Evolutionary conservation across 1,140 invertebrate species (phyloP), one percentile per base, ranked within the genome.

Genomic region (Seison nebaliae): DNA sequence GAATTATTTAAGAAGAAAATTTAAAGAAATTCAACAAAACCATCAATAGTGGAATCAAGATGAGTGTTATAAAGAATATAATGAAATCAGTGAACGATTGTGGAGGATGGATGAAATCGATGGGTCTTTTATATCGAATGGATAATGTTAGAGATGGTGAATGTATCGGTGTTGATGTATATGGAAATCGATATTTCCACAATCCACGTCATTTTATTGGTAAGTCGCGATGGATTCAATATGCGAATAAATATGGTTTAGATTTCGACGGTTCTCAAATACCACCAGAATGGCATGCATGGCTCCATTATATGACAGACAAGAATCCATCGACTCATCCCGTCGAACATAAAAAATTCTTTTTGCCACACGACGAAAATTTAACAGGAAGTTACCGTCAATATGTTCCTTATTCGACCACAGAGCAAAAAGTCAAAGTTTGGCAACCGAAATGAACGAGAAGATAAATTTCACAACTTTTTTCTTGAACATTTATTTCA

Each of bases 181-280:
- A 70, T 57, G 86, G 88, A 21, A 96, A 96, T 59, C 81, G 75
- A 55, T 96, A 96, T 56, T 96, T 68, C 56, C 73, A 93, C 65
- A 88, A 91, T 52, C 71, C 74, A 18, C 60, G 65, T 28, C 80
- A 76, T 53, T 86, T 91, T 58, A 72, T 74, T 53, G 71, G 79
- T 66, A 54, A 59, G 36, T 93, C 84, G 61, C 66, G 88, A 45
- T 96, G 86, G 84, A 70, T 96, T 4, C 71, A 76, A 46, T 96
- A 80, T 53, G 60, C 69, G 7, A 69, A 74, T 9, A 66, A 70
- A 43, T 38, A 68, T 38, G 60, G 65, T 49, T 53, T 83, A 48
- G 71, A 91, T 52, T 94, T 94, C 57, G 84, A 98, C 65, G 84
- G 67, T 1, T 79, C 76, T 47, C 76, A 84, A 67, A 67, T 86